Evolutionary conservation across 2,888 invertebrate genomes (phyloP).

Genomic region (Agrochola macilenta): DNA sequence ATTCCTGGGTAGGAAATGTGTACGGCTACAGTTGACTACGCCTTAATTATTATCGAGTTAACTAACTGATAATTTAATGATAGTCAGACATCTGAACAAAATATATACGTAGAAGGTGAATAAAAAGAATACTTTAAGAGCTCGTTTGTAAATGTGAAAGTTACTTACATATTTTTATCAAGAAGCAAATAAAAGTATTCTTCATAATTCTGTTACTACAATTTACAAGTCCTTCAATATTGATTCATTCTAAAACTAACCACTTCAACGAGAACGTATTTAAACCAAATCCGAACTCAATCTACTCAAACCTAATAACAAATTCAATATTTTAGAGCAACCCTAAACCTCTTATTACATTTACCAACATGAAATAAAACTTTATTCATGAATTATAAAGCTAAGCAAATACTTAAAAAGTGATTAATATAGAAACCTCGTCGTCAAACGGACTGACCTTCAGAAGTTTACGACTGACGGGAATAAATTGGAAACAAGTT

Average conservation of each 20-base stretch:
- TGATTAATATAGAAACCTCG: constrained; percentile 46
- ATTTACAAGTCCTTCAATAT: background rate
- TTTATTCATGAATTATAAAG: constrained; percentile 56
- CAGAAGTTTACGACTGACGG: constrained; percentile 45
- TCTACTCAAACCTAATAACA: background rate
- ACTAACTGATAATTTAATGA: background rate
- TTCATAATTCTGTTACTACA: too few species aligned
- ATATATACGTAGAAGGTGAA: background rate
- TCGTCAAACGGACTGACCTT: constrained; percentile 50
- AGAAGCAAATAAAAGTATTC: background rate
- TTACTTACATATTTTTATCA: background rate
- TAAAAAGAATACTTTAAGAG: background rate
- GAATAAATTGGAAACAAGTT: constrained; percentile 52
- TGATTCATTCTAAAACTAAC: background rate
- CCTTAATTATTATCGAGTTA: background rate
- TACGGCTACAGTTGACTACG: background rate
- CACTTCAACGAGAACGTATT: background rate
- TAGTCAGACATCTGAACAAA: background rate
- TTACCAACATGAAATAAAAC: constrained; percentile 39
- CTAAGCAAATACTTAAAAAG: constrained; percentile 52
- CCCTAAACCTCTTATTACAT: constrained; percentile 18
- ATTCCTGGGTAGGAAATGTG: background rate
- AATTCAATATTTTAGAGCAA: constrained; percentile 12
- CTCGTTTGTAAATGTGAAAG: background rate
- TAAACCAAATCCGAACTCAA: background rate